Evolutionary conservation across 1,140 invertebrate genomes (phyloP), one percentile per base, ranked within the genome.

Genomic region (Solenopsis invicta): DNA sequence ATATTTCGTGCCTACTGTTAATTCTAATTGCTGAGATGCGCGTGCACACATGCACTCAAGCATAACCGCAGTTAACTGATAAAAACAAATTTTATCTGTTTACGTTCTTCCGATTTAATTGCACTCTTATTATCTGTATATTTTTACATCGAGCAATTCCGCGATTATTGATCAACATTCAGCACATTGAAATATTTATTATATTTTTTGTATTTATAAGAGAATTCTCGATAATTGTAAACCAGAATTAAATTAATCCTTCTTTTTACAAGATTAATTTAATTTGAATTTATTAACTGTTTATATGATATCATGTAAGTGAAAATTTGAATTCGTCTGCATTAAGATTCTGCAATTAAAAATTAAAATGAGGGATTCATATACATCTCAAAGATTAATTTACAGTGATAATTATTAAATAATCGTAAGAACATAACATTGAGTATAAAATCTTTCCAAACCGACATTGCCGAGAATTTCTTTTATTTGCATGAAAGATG

Each of bases 71-170:
- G n/a, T 76, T 76, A 41, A 8, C 13, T 24, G n/a, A 76, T 29
- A 18, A 29, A 41, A n/a, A 76, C 34, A 75, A 56, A 10, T 37
- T 41, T 76, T 59, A 75, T 41, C 12, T 75, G 4, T 77, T 29
- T 64, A 4, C 2, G n/a, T n/a, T 13, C 10, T 24, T 48, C 8
- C 12, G 0, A 48, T 77, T 12, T 48, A 62, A 59, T 48, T 76
- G 12, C 8, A 41, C 2, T 64, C 37, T 75, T 24, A 24, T 18
- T 41, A 41, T 41, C 41, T 6, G 8, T 6, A 6, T 41, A 4
- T 21, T 37, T 37, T 75, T 75, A 21, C 21, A 54, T 56, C 2
- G 29, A 74, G 37, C 4, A n/a, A 56, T 29, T 29, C n/a, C 16
- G 8, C 18, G 5, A 54, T 52, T 72, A 50, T 54, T 74, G 6